Base-by-base conservation (phyloP, 64 coral and sea anemone species). In the Platygyra sinensis region DNA sequence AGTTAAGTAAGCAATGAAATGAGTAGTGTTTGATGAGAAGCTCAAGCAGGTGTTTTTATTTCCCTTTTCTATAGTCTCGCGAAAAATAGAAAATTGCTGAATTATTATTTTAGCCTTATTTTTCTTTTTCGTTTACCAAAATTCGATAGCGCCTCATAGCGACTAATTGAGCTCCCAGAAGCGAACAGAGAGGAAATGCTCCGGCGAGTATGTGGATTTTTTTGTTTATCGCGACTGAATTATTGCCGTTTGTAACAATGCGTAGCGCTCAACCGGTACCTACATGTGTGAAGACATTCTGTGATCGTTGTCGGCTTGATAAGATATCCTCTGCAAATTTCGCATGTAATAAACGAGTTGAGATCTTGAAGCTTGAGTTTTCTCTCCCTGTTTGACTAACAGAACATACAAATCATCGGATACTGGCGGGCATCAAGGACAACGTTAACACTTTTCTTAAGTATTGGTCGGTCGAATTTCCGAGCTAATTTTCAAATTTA, bases 211-310 rank as follows among this genome's bases (percentile, higher is more conserved):
- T 46, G 42, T 36, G 73, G 73, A 15, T 33, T 62, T 62, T 62
- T 81, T 30, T 14, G 31, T 63, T 81, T 75, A 72, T 50, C 33
- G 81, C 81, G 19, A n/a, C 20, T 22, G 51, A 85, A 52, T 85
- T 67, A 49, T 72, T 69, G 32, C 9, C 80, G 80, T 30, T 69
- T 85, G 60, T n/a, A 52, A 71, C 78, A 85, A 69, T 27, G 36
- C 60, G 61, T 65, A 10, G 30, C 12, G 82, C 72, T 86, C 72
- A 51, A 72, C 82, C 39, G 80, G 42, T 89, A 96, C 97, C 92
- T 96, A 99, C 97, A 99, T 77, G 97, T 99, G 79, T 99, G 97
- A n/a, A 99, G 94, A 91, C 97, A 99, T 86, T 99, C 97, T 74
- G 94, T 90, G 52, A 99, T 99, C 65, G 93, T 95, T 25, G 97